These are phyloP conservation scores for Loxodonta africana DNA, from an alignment of 2,113 vertebrate genomes.

Conservation along the genomic window DNA sequence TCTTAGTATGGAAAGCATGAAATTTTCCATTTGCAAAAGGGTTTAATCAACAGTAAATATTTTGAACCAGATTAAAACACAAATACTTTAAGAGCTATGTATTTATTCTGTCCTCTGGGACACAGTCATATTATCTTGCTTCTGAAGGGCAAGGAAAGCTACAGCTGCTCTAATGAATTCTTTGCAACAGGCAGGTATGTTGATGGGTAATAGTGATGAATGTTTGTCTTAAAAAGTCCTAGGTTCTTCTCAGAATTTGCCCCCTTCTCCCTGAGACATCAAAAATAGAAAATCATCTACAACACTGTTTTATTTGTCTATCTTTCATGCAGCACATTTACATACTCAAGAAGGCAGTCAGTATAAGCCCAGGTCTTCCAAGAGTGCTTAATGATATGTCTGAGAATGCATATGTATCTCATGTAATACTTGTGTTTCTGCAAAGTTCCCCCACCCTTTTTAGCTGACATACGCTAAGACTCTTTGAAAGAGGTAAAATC, in stretches of 20 bases:
- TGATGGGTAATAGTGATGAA: slow-evolving; percentile 78
- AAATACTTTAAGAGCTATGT: slow-evolving; percentile 76
- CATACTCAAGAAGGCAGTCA: slow-evolving; percentile 85
- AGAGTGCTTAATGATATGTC: slow-evolving; percentile 87
- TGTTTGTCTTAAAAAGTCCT: slow-evolving; percentile 75
- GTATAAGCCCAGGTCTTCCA: slow-evolving; percentile 86
- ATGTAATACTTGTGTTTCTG: slow-evolving; percentile 89
- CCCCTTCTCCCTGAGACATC: slow-evolving; percentile 77
- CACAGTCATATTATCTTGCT: slow-evolving; percentile 9
- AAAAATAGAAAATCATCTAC: slow-evolving; percentile 85
- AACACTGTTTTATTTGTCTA: slow-evolving; percentile 82
- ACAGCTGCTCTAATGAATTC: slow-evolving; percentile 73
- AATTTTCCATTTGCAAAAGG: slow-evolving; percentile 72
- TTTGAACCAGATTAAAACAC: slow-evolving; percentile 80
- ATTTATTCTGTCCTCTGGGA: slow-evolving; percentile 78
- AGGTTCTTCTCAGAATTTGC: slow-evolving; percentile 74
- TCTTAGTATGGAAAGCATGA: slow-evolving; percentile 48
- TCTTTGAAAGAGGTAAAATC: slow-evolving; percentile 89
- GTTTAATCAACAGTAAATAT: slow-evolving; percentile 77
- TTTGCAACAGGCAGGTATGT: slow-evolving; percentile 62
- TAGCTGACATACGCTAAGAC: slow-evolving; percentile 86
- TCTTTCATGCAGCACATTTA: slow-evolving; percentile 85
- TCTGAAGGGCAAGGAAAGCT: slow-evolving; percentile 76
- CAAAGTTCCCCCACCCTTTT: slow-evolving; percentile 80
- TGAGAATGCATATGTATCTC: slow-evolving; percentile 86